Evolutionary conservation across 1,140 invertebrate genomes (phyloP), one percentile per base, ranked within the genome.

Genomic region (Heliothis subflexa): DNA sequence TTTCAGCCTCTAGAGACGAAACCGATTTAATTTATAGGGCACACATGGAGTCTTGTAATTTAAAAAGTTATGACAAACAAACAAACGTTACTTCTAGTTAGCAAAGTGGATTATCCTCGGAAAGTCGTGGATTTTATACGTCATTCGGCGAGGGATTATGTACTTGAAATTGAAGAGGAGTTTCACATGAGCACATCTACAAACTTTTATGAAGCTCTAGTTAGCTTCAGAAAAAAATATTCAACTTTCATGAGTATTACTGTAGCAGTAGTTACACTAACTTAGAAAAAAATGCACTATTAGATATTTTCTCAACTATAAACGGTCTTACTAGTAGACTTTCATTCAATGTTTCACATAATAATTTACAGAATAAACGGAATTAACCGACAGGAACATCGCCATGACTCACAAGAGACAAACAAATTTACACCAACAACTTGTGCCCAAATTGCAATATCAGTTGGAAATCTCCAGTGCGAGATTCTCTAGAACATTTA

Each of bases 391-490:
- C 33, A 33, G 3, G 1, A 33, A 33, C 1, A 57, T 11, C 21
- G 21, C 54, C 21, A 57, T 57, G 54, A 57, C 21, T 57, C 18
- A 57, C 54, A 25, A 57, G 18, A 11, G 14, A 57, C 54, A 55
- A 55, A 55, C 52, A 55, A 9, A 57, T 33, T 33, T 12, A 21
- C 21, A 25, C 3, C 11, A 57, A 57, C 25, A 62, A 40, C 28
- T 62, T 62, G 59, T 11, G 14, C 25, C 28, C 28, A 13, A 49
- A 68, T 28, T 50, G 16, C 40, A 49, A 11, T 21, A 21, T 49
- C 45, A 49, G 3, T 66, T 47, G 18, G 12, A 68, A 50, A 50
- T 68, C 47, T 68, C 64, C 64, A 68, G 64, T 68, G 47, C 16
- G 18, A 61, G 50, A 28, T 40, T 75, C 18, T 14, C 47, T 18